phyloP scores from a whole-genome alignment of 2,797 vertebrate genomes.

The Benthosema pterotum region DNA sequence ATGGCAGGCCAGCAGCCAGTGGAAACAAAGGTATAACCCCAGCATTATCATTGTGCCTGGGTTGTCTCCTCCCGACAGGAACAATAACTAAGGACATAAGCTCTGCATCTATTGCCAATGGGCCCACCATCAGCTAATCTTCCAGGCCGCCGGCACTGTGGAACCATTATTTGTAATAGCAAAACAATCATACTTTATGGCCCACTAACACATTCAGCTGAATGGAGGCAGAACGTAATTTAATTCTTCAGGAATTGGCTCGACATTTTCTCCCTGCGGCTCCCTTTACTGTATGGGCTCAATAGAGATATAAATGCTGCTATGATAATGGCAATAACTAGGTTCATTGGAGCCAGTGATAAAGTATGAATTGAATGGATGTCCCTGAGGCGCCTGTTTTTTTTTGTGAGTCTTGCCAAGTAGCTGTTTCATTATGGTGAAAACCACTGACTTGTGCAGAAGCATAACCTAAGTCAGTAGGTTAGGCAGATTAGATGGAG shows the following conservation, averaged over 20 bases:
- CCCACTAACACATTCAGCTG: conserved; percentile 74
- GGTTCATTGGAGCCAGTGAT: conserved; percentile 78
- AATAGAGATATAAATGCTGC: conserved; percentile 79
- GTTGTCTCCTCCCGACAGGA: conserved; percentile 40
- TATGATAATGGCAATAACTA: conserved; percentile 81
- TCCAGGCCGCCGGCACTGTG: conserved; percentile 66
- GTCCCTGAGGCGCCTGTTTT: conserved; percentile 67
- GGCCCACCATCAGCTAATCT: conserved; percentile 72
- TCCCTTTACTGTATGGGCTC: conserved; percentile 66
- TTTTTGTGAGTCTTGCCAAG: conserved; percentile 55
- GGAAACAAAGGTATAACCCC: conserved; percentile 16
- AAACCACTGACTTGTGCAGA: conserved; percentile 62
- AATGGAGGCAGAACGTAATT: conserved; percentile 77
- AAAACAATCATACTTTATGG: conserved; percentile 86
- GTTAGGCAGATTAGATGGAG: conserved; percentile 52
- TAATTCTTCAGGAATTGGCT: conserved; percentile 81
- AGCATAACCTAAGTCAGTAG: conserved; percentile 50
- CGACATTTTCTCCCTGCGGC: conserved; percentile 70
- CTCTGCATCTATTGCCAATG: conserved; percentile 68
- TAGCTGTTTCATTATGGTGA: conserved; percentile 60
- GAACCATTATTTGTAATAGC: conserved; percentile 84
- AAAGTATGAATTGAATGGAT: conserved; percentile 75
- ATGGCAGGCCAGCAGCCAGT: background rate
- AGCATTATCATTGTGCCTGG: conserved; percentile 18
- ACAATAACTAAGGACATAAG: conserved; percentile 66